phyloP scores from a whole-genome alignment of 2,888 invertebrate genomes.

The Bugulina stolonifera region DNA sequence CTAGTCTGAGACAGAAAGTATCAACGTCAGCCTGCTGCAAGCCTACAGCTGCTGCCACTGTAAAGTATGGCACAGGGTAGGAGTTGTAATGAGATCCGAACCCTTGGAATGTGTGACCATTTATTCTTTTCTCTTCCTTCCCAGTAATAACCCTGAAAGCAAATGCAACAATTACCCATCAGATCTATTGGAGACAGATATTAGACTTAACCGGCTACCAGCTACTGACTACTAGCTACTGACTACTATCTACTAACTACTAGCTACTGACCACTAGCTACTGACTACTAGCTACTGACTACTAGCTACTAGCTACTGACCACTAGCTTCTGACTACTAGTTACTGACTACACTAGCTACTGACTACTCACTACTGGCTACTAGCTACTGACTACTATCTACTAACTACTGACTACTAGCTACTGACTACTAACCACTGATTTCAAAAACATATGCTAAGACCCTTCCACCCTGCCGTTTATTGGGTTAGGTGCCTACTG shows the following conservation, averaged over 20 bases:
- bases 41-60: conserved; percentile 69
- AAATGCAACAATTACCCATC: too few species aligned
- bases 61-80: conserved; percentile 64
- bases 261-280: background rate
- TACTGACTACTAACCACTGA: conserved; percentile 21
- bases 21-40: conserved; percentile 65
- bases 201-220: too few species aligned
- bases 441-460: too few species aligned
- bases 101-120: conserved; percentile 54
- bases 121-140: conserved; percentile 31
- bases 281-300: conserved; percentile 25
- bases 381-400: background rate
- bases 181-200: too few species aligned
- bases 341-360: too few species aligned
- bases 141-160: conserved; percentile 34
- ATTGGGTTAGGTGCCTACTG: too few species aligned
- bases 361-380: too few species aligned
- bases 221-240: background rate
- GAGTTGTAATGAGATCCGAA: conserved; percentile 66
- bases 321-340: too few species aligned
- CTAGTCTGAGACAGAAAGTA: conserved; percentile 62
- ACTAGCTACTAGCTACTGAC: too few species aligned
- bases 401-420: conserved; percentile 26
- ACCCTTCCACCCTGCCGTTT: too few species aligned
- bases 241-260: conserved; percentile 20